Base-by-base conservation (phyloP, 1,140 invertebrate genomes). In the Zaprionus africanus region DNA sequence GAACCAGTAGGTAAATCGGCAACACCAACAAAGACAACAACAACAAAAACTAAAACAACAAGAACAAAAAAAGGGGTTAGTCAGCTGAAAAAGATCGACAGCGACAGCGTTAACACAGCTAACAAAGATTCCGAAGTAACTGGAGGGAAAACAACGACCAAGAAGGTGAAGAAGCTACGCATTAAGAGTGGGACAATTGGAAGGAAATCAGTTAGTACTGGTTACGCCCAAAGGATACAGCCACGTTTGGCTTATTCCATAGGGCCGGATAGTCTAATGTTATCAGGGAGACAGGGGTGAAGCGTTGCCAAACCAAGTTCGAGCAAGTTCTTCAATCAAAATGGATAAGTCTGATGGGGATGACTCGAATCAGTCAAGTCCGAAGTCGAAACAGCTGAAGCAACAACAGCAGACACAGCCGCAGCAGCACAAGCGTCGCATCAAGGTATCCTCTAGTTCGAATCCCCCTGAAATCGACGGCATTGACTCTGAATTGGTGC, bases 321-420 rank as follows among this genome's bases (percentile, higher is more conserved):
- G 1, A 28, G 26, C 13, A 79, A 49, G 51, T 31, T 34, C 31
- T 17, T 38, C 71, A 13, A 65, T 41, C 31, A 28, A 41, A 11
- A 79, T 85, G 79, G 79, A 86, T 64, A 76, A 87, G 54, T 60
- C 72, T 38, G 68, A 87, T 22, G 73, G 68, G 13, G 62, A 76
- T 65, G 41, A 76, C 13, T 64, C 68, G 12, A 73, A 83, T 49
- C 62, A 72, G 53, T 46, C 80, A 11, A 58, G 49, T 4, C 53
- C 49, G 17, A 76, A 57, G 36, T 22, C 72, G 2, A 46, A 64
- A 9, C 43, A 68, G 15, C 43, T 67, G 6, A 49, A 59, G 15
- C 43, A 46, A 11, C 46, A 36, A 49, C 17, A 36, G 34, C 51
- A 17, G 15, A n/a, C 5, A 17, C 41, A 17, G 41, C 2, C 1